These are phyloP conservation scores for Gymnoscopelus braueri DNA, from an alignment of 2,797 vertebrate species.

Conservation along the genomic window DNA sequence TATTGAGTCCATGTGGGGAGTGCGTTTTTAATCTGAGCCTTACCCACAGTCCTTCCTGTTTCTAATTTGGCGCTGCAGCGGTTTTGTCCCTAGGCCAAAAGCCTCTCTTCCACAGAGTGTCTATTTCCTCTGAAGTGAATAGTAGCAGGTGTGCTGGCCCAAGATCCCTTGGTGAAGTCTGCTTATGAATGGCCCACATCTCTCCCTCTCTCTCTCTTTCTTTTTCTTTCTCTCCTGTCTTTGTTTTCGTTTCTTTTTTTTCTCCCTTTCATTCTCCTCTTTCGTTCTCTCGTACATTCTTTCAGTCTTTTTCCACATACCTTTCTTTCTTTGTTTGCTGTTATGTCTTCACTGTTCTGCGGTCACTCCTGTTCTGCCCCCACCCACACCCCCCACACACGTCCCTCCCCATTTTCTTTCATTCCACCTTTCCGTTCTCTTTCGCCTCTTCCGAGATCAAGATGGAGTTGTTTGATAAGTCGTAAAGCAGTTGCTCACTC, in stretches of 20 bases:
- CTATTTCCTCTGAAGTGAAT: slow-evolving; percentile 89
- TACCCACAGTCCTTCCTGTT: slow-evolving; percentile 88
- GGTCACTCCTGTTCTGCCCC: neutral
- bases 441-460: slow-evolving; percentile 64
- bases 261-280: slow-evolving; percentile 64
- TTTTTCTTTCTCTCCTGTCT: slow-evolving; percentile 43
- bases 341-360: slow-evolving; percentile 68
- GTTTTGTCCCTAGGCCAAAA: slow-evolving; percentile 86
- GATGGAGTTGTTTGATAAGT: slow-evolving; percentile 56
- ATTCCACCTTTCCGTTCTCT: slow-evolving; percentile 43
- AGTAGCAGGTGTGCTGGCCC: slow-evolving; percentile 88
- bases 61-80: slow-evolving; percentile 87
- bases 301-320: slow-evolving; percentile 49
- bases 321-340: slow-evolving; percentile 59
- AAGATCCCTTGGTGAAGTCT: slow-evolving; percentile 74
- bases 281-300: slow-evolving; percentile 60
- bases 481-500: slow-evolving; percentile 41
- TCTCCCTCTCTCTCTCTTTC: slow-evolving; percentile 59
- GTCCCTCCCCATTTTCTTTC: slow-evolving; percentile 45
- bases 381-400: slow-evolving; percentile 36
- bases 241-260: slow-evolving; percentile 65
- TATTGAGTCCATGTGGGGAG: slow-evolving; percentile 88
- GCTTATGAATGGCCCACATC: slow-evolving; percentile 82
- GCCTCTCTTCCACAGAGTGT: slow-evolving; percentile 87
- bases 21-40: slow-evolving; percentile 86